Evolutionary conservation across 2,113 vertebrate species (phyloP), one percentile per base, ranked within the genome.

Genomic region (Albula glossodonta): DNA sequence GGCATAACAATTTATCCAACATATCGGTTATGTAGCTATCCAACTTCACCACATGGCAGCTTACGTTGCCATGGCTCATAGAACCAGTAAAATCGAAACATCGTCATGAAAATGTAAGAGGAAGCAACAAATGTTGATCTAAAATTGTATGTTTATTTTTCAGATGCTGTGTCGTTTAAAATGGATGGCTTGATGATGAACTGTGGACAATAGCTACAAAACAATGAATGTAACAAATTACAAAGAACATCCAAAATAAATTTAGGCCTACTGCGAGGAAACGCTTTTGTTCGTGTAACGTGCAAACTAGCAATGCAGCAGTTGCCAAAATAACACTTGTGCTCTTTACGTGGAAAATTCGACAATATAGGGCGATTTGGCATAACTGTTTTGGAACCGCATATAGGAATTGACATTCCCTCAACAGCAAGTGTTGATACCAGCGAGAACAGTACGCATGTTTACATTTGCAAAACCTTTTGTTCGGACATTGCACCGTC

Each of bases 81-180:
- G 6, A 70, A 70, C 22, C 70, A 31, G 8, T 22, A 31, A n/a
- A 8, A 74, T 74, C 19, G n/a, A 3, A 4, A 19, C 70, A 31
- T 25, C 8, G 70, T 22, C 63, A 7, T 1, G 4, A 70, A 17
- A 22, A 8, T 19, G n/a, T 22, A 70, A 70, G 22, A 70, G 17
- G 63, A 70, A n/a, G 22, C 63, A 70, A n/a, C 25, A 74, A 74
- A 74, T 74, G 25, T 74, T 66, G 3, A 19, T 5, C n/a, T 74
- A 74, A 74, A 74, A n/a, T 25, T n/a, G n/a, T 74, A n/a, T 74
- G 70, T 74, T 74, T 74, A 74, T 74, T 74, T 7, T 70, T 70
- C 63, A 70, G 19, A 4, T 17, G n/a, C 1, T n/a, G 63, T n/a
- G 63, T n/a, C 31, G 63, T 22, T 74, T 74, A 5, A 19, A 9